Base-by-base conservation (phyloP, 2,113 vertebrate genomes). In the Mungos mungo region DNA sequence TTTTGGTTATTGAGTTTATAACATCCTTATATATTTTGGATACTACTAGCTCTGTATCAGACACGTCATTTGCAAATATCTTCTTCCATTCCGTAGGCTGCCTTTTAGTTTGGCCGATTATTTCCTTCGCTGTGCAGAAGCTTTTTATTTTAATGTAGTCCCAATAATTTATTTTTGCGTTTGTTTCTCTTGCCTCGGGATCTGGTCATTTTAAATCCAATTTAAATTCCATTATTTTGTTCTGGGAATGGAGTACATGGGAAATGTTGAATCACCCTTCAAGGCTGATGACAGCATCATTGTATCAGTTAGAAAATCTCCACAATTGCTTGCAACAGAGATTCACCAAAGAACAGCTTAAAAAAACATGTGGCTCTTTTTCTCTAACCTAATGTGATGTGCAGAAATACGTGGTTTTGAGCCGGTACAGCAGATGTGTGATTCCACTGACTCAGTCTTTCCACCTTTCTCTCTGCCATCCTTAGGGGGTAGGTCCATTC, bases 201-300 rank as follows among this genome's bases (percentile, higher is more conserved):
- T 76, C 41, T 76, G 72, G 72, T 76, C 72, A 47, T 76, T 82
- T 82, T 18, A 74, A 95, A 94, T 57, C 66, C 93, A 89, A 65
- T 92, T 86, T 85, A 47, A 81, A 38, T 66, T 83, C 93, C 66
- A 65, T 77, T 93, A 77, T 95, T 94, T 89, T 57, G 76, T 93
- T 84, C 90, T 80, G 63, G 57, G 31, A 90, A 50, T 25, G 41
- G 52, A 83, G 71, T 60, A 68, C 33, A 23, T 72, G 71, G 33
- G 47, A 66, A 33, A 80, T 71, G n/a, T 63, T 71, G 35, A n/a
- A 85, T 83, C 25, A 14, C 52, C 83, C 85, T 88, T 89, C 45
- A 41, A 31, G 41, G 35, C 16, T 88, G 94, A 77, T 84, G 86
- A 82, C n/a, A 93, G 50, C 88, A 68, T 38, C 21, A 13, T 8